Conservation (phyloP, 2,888 invertebrate genomes). For the Tipula helvola region DNA sequence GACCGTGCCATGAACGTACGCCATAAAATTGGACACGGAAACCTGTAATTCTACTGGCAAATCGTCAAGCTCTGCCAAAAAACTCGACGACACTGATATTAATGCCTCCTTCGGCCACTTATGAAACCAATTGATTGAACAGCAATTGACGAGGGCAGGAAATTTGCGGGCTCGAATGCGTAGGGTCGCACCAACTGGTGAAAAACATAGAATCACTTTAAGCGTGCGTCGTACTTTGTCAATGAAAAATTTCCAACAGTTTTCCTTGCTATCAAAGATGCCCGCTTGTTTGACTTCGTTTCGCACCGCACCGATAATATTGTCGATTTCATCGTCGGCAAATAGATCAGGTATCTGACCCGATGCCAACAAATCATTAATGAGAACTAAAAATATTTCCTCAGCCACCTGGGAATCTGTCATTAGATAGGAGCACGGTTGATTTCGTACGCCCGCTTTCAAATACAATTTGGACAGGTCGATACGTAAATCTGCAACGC, state of each 20-base stretch:
- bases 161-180: conserved; percentile 81
- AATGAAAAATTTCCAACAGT: conserved; percentile 92
- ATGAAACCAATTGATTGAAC: conserved; percentile 93
- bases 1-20: conserved; percentile 77
- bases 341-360: conserved; percentile 88
- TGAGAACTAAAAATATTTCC: conserved; percentile 79
- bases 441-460: conserved; percentile 75
- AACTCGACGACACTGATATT: conserved; percentile 73
- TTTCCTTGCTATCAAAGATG: conserved; percentile 73
- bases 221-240: conserved; percentile 65
- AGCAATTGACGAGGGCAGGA: conserved; percentile 86
- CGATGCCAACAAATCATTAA: conserved; percentile 87
- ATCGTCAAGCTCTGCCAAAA: conserved; percentile 62
- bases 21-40: conserved; percentile 76
- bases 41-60: conserved; percentile 50
- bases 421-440: conserved; percentile 79
- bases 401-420: conserved; percentile 89
- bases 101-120: conserved; percentile 91
- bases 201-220: conserved; percentile 73
- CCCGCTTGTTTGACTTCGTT: conserved; percentile 73
- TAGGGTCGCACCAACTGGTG: conserved; percentile 84
- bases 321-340: conserved; percentile 82
- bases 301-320: conserved; percentile 62
- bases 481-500: conserved; percentile 63
- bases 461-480: conserved; percentile 65